Evolutionary conservation across 2,888 invertebrate genomes (phyloP), one percentile per base, ranked within the genome.

Genomic region (Cheilosia impressa): DNA sequence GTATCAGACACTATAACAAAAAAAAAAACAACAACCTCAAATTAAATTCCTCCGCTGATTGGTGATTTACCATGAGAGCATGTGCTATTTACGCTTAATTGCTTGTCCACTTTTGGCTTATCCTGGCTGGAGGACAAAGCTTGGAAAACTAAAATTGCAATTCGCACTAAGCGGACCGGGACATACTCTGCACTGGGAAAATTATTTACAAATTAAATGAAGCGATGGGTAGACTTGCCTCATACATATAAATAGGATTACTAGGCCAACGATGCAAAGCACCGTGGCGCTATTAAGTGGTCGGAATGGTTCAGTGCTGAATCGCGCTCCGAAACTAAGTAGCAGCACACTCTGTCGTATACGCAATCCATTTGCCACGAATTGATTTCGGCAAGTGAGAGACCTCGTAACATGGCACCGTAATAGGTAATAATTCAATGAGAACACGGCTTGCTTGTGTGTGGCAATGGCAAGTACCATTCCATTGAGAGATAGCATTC

Each of bases 381-480:
- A 77, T 77, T 55, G 72, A 82, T 78, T 82, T 47, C 38, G 47
- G 31, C 43, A 34, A 66, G 45, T 47, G 34, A 13, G 24, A 13
- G 55, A 53, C 47, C 41, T 58, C 38, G 27, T 45, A 58, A 68
- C 68, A 78, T 73, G 62, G 72, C 72, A 31, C 34, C 58, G 62
- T 69, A 76, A 77, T 57, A 65, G 47, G 57, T 60, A 71, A 65
- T 82, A 82, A 82, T 53, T 82, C 72, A 82, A 65, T 65, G 55
- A 38, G 34, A 57, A 50, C 55, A 72, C 41, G 66, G 31, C 34
- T 43, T 34, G 38, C 22, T 43, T 55, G 19, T 22, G 22, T 41
- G 73, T 63, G 38, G 13, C 38, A 38, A 38, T 38, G n/a, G 24
- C 22, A 24, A 27, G 45, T 62, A 58, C 57, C 55, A 72, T 34